Evolutionary conservation across 2,113 vertebrate genomes (phyloP).

Genomic region (Corydoras sp.): DNA sequence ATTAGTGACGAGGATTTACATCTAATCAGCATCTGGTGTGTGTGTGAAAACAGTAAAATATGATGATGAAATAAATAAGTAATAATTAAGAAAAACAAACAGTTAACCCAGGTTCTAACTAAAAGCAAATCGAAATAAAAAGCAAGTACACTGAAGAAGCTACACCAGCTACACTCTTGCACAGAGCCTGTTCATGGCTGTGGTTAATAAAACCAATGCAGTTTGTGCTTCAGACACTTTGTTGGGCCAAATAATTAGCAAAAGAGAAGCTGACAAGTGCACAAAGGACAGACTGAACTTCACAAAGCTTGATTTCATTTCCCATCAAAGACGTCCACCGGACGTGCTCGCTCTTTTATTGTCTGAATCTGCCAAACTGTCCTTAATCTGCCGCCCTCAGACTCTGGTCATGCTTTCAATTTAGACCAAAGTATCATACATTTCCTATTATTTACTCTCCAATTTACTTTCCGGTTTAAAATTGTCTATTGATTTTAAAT

Average conservation of each 20-base stretch:
- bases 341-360: slow-evolving; percentile 58
- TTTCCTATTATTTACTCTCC: slow-evolving; percentile 73
- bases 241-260: slow-evolving; percentile 57
- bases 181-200: slow-evolving; percentile 23
- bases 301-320: slow-evolving; percentile 58
- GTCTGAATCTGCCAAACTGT: slow-evolving; percentile 58
- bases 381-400: slow-evolving; percentile 62
- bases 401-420: slow-evolving; percentile 66
- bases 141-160: no score
- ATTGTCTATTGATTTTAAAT: slow-evolving; percentile 87
- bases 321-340: slow-evolving; percentile 53
- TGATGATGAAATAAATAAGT: no score
- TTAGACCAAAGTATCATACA: slow-evolving; percentile 66
- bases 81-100: no score
- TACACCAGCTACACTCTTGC: no score
- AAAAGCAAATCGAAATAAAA: no score
- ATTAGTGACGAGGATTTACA: no score
- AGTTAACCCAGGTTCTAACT: no score
- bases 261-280: slow-evolving; percentile 41
- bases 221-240: slow-evolving; percentile 58
- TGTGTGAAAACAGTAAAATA: no score
- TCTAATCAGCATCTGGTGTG: no score
- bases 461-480: slow-evolving; percentile 78
- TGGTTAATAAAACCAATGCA: slow-evolving; percentile 56
- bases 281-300: slow-evolving; percentile 50